Conservation (phyloP, 2,797 vertebrate species). For the Tokudaia muenninki region DNA sequence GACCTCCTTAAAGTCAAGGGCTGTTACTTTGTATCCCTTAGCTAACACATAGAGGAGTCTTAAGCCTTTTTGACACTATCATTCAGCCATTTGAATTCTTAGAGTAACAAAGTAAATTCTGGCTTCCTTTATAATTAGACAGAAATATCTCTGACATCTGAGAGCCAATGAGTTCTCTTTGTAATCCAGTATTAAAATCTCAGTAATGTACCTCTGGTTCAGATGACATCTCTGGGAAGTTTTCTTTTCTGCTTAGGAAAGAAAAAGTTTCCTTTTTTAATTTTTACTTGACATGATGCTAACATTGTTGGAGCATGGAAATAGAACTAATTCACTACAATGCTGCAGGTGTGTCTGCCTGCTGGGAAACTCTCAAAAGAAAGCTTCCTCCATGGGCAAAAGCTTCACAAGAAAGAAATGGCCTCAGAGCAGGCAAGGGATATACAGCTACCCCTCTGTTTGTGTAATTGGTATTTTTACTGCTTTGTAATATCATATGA, state of each 20-base stretch:
- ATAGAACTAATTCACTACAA: not conserved
- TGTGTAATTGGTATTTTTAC: constrained; percentile 19
- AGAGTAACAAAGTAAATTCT: constrained; percentile 41
- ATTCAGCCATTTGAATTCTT: constrained; percentile 56
- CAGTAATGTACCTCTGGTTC: not conserved
- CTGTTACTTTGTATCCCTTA: constrained; percentile 20
- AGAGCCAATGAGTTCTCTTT: constrained; percentile 2
- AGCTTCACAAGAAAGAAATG: constrained; percentile 18
- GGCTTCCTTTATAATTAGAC: constrained; percentile 10
- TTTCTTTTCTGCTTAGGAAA: not conserved
- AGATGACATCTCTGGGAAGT: constrained; percentile 46
- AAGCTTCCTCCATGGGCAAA: not conserved
- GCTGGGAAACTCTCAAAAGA: constrained; percentile 48
- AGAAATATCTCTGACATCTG: constrained; percentile 21
- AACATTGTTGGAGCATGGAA: constrained; percentile 22
- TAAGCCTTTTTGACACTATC: not conserved
- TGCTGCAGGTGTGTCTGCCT: constrained; percentile 32
- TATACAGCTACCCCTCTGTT: not conserved
- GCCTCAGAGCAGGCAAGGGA: not conserved
- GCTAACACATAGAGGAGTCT: not conserved
- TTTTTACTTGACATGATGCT: not conserved
- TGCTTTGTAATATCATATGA: constrained; percentile 39
- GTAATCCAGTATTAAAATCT: constrained; percentile 52
- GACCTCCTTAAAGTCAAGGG: not conserved
- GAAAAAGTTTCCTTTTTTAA: not conserved